Evolutionary conservation across 2,113 vertebrate genomes (phyloP).

Genomic region (Coryphaenoides rupestris): DNA sequence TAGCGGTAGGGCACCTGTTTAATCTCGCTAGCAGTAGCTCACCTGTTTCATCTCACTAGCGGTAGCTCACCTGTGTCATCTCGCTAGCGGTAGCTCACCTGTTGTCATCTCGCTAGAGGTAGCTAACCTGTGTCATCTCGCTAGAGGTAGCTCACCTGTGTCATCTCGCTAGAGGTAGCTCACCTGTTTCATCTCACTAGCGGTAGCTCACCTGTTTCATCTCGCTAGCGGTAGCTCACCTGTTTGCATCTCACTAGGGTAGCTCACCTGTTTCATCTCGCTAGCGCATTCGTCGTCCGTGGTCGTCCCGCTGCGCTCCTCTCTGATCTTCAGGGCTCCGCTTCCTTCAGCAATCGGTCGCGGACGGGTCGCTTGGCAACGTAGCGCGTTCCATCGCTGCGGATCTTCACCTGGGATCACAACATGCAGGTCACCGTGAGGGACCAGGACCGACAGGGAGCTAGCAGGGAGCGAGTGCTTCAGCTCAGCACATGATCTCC

Average conservation of each 20-base stretch:
- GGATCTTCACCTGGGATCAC: conserved; percentile 68
- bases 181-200: conserved; percentile 81
- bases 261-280: conserved; percentile 75
- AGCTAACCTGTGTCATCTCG: conserved; percentile 75
- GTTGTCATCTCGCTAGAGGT: conserved; percentile 83
- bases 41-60: conserved; percentile 82
- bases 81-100: conserved; percentile 81
- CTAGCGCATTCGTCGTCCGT: conserved; percentile 83
- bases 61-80: conserved; percentile 66
- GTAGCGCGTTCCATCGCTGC: conserved; percentile 76
- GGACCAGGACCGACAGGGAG: neutral
- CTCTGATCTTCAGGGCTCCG: conserved; percentile 82
- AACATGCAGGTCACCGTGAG: no score
- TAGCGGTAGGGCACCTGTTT: no score
- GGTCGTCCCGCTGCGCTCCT: conserved; percentile 85
- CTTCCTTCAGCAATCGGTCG: conserved; percentile 81
- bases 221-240: conserved; percentile 66
- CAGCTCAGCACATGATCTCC: no score
- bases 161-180: conserved; percentile 76
- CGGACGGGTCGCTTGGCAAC: conserved; percentile 81
- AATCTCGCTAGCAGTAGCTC: no score
- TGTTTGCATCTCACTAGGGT: conserved; percentile 81
- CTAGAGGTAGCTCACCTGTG: conserved; percentile 68
- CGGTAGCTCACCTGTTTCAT: conserved; percentile 67
- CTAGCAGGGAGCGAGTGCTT: no score